Evolutionary conservation across 2,113 vertebrate genomes (phyloP).

Genomic region (Sinocyclocheilus rhinocerous): DNA sequence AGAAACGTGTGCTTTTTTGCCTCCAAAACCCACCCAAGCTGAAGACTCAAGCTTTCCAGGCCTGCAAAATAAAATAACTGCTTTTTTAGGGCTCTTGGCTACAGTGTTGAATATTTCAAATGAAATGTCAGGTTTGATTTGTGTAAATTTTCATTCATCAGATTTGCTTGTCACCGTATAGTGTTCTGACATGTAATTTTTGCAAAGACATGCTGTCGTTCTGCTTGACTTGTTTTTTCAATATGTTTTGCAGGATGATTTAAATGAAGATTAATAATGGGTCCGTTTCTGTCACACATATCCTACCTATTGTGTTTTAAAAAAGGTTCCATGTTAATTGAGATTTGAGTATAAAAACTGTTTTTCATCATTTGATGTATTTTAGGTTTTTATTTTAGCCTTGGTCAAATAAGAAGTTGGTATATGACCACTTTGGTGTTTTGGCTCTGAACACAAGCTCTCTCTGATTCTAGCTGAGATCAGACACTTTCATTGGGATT

Average conservation of each 20-base stretch:
- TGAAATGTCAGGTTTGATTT: constrained; percentile 35
- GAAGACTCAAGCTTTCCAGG: neutral
- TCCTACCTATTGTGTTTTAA: neutral
- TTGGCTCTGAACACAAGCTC: constrained; percentile 1
- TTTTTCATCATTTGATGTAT: neutral
- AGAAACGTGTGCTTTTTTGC: neutral
- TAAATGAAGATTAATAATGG: constrained; percentile 27
- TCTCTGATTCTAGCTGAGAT: constrained; percentile 5
- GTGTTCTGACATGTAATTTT: neutral
- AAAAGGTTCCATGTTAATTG: neutral
- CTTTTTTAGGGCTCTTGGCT: too few relatives aligned
- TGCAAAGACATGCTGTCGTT: neutral
- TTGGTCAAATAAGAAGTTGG: neutral
- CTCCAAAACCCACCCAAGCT: neutral
- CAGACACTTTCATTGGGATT: constrained; percentile 55
- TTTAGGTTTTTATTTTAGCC: neutral
- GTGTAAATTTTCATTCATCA: neutral
- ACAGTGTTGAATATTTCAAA: too few relatives aligned
- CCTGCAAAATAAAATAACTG: neutral
- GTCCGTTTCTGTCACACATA: neutral
- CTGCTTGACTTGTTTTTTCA: constrained; percentile 53
- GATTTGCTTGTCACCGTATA: neutral
- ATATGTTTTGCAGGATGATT: constrained; percentile 58
- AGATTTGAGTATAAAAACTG: neutral
- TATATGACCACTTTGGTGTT: neutral